These are phyloP conservation scores for Archivesica marissinica DNA, from an alignment of 1,140 invertebrate genomes.

Conservation along the genomic window DNA sequence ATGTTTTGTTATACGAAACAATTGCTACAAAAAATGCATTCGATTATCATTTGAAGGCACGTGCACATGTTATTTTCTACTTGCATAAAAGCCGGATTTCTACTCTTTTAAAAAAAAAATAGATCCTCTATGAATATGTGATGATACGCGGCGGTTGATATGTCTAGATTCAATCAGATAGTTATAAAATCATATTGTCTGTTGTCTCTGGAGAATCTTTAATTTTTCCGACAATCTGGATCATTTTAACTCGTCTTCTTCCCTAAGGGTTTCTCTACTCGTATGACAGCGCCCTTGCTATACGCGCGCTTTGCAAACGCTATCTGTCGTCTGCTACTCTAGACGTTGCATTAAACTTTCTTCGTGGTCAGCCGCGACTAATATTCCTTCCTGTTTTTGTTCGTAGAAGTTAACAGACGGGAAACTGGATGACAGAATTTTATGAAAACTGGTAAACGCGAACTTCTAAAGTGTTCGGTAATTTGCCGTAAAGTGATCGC, in stretches of 20 bases:
- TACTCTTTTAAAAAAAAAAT: too few species aligned
- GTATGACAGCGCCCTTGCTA: constrained; percentile 6
- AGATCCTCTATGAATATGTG: constrained; percentile 11
- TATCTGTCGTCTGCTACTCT: background rate
- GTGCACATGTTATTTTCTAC: constrained; percentile 20
- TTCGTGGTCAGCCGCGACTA: background rate
- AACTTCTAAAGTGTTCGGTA: constrained; percentile 46
- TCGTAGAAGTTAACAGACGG: constrained; percentile 28
- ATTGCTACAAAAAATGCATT: constrained; percentile 21
- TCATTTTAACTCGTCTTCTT: constrained; percentile 2
- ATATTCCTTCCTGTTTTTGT: background rate
- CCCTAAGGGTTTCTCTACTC: background rate
- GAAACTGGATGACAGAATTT: background rate
- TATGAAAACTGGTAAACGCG: constrained; percentile 7
- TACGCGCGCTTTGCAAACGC: background rate
- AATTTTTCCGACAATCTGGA: constrained; percentile 41
- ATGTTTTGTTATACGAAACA: too few species aligned
- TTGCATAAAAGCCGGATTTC: constrained; percentile 29
- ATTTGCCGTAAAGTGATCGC: constrained; percentile 58
- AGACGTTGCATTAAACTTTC: background rate
- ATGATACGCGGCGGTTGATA: background rate
- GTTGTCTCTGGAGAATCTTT: constrained; percentile 6
- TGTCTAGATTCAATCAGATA: constrained; percentile 33
- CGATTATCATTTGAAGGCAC: constrained; percentile 27
- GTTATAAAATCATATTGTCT: constrained; percentile 31